phyloP scores from a whole-genome alignment of 2,113 vertebrate genomes.

The Ochotona princeps region DNA sequence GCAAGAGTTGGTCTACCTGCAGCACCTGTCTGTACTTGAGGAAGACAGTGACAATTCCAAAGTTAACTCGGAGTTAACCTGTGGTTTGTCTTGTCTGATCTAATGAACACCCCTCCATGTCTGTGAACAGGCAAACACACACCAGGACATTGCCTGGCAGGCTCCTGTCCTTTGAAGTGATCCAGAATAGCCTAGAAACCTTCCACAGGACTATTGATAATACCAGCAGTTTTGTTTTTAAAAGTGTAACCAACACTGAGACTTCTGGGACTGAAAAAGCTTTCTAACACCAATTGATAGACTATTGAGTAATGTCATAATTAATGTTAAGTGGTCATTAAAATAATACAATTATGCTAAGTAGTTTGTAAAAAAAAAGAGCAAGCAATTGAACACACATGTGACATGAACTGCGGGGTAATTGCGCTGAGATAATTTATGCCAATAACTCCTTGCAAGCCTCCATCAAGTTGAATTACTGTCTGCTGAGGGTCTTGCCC shows the following conservation, averaged over 20 bases:
- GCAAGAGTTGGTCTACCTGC: background rate
- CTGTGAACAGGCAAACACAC: background rate
- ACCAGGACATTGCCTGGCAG: background rate
- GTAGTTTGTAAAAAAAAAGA: constrained; percentile 33
- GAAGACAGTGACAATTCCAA: background rate
- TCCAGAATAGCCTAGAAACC: background rate
- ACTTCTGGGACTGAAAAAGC: background rate
- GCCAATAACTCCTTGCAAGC: background rate
- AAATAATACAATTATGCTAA: constrained; percentile 63
- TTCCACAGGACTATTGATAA: background rate
- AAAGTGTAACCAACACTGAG: background rate
- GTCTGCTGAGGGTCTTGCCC: background rate
- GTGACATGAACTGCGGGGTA: constrained; percentile 15
- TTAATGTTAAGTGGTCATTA: constrained; percentile 59
- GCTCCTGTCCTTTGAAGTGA: background rate
- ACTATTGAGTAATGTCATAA: constrained; percentile 22
- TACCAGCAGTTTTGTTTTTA: background rate
- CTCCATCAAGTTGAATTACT: background rate
- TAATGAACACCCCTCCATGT: background rate
- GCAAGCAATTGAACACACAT: background rate
- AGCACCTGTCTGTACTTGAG: background rate
- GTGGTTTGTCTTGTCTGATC: background rate
- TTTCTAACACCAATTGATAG: background rate
- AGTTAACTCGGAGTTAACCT: background rate
- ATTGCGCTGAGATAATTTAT: constrained; percentile 38